Conservation (phyloP, 2,888 invertebrate genomes). For the Globia sparganii region DNA sequence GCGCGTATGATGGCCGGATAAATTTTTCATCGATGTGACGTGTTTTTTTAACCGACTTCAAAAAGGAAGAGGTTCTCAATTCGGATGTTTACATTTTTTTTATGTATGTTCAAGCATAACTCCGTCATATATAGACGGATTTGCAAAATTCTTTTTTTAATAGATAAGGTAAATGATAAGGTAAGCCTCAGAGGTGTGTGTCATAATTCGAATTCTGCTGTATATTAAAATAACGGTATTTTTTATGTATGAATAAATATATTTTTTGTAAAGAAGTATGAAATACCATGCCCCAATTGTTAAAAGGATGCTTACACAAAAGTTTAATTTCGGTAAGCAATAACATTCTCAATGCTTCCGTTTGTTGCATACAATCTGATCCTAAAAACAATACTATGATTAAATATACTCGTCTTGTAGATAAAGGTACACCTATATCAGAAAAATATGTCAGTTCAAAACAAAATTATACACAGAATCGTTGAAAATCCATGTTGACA, state of each 20-base stretch:
- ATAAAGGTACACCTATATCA: neutral
- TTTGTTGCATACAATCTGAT: neutral
- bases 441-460: slow-evolving; percentile 20
- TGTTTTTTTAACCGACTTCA: too few species aligned
- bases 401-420: neutral
- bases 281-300: neutral
- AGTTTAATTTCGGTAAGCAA: neutral
- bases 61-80: too few species aligned
- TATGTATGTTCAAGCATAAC: too few species aligned
- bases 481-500: slow-evolving; percentile 47
- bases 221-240: neutral
- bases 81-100: too few species aligned
- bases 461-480: slow-evolving; percentile 10
- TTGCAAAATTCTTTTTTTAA: too few species aligned
- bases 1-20: slow-evolving; percentile 6
- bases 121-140: too few species aligned
- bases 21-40: neutral
- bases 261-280: neutral
- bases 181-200: too few species aligned
- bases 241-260: neutral
- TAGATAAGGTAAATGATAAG: too few species aligned
- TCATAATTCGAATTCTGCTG: too few species aligned
- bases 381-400: neutral
- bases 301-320: neutral
- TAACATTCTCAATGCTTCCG: neutral